Evolutionary conservation across 2,888 invertebrate species (phyloP).

Genomic region (Omphaloscelis lunosa): DNA sequence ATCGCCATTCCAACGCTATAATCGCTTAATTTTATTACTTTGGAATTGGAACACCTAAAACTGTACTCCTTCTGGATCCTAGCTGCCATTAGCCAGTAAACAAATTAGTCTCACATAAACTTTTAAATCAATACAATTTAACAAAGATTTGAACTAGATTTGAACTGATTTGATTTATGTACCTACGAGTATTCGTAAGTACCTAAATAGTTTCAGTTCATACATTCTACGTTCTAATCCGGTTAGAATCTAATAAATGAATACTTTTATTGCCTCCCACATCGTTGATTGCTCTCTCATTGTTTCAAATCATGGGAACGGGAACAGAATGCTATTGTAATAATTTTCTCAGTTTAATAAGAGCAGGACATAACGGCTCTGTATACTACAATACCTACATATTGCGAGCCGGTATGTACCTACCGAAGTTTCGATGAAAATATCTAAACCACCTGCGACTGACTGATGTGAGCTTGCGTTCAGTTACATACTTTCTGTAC

Average conservation of each 20-base stretch:
- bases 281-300: slow-evolving; percentile 35
- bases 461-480: neutral
- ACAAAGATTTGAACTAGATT: too few relatives aligned
- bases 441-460: neutral
- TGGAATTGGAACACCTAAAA: neutral
- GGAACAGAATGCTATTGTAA: slow-evolving; percentile 9
- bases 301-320: slow-evolving; percentile 19
- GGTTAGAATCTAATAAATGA: neutral
- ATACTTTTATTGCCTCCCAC: slow-evolving; percentile 18
- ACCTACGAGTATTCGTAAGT: neutral
- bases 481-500: neutral
- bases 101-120: neutral
- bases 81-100: neutral
- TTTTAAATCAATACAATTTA: neutral
- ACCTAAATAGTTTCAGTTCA: neutral
- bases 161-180: too few relatives aligned
- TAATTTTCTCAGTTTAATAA: slow-evolving; percentile 10
- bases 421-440: neutral
- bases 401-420: neutral
- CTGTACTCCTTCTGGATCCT: neutral
- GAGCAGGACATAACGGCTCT: neutral
- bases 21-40: slow-evolving; percentile 24
- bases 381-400: neutral
- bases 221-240: neutral
- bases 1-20: neutral